Percentiles rank a stretch among this genome's conserved stretches.
phyloP scores from a whole-genome alignment of 1,140 invertebrate species.

The Battus philenor region DNA sequence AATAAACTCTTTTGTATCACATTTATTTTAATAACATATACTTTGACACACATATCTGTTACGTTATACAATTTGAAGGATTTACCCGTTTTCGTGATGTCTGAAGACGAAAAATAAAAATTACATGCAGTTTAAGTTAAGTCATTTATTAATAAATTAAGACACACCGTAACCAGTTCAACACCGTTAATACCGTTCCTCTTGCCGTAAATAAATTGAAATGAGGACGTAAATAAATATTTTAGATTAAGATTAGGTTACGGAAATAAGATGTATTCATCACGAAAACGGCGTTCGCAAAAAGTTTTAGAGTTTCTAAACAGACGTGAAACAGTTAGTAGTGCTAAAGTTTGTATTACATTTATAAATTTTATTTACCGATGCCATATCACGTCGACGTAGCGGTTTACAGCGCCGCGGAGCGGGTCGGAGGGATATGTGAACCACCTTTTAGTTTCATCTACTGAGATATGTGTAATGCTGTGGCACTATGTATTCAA shows the following conservation, averaged over 20 bases:
- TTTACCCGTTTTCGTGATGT: constrained; percentile 44
- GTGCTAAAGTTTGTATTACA: constrained; percentile 41
- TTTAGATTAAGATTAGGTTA: no score
- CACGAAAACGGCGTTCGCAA: constrained; percentile 21
- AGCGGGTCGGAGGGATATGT: neutral
- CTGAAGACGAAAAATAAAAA: no score
- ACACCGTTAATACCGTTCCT: no score
- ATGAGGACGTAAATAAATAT: no score
- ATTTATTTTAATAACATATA: constrained; percentile 74
- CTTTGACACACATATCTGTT: constrained; percentile 71
- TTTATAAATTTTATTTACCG: constrained; percentile 27
- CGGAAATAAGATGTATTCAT: no score
- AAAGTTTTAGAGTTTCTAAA: constrained; percentile 29
- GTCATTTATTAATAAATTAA: no score
- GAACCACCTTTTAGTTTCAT: constrained; percentile 11
- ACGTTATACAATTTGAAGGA: constrained; percentile 58
- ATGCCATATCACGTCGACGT: constrained; percentile 40
- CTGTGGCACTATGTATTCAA: constrained; percentile 6
- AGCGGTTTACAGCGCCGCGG: neutral
- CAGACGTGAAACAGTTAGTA: constrained; percentile 39
- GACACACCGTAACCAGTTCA: no score
- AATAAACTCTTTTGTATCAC: constrained; percentile 75
- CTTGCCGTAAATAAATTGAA: no score
- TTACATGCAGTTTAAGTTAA: no score
- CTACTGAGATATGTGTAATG: constrained; percentile 21